Evolutionary conservation across 2,888 invertebrate species (phyloP).

Genomic region (Synanthedon myopaeformis): DNA sequence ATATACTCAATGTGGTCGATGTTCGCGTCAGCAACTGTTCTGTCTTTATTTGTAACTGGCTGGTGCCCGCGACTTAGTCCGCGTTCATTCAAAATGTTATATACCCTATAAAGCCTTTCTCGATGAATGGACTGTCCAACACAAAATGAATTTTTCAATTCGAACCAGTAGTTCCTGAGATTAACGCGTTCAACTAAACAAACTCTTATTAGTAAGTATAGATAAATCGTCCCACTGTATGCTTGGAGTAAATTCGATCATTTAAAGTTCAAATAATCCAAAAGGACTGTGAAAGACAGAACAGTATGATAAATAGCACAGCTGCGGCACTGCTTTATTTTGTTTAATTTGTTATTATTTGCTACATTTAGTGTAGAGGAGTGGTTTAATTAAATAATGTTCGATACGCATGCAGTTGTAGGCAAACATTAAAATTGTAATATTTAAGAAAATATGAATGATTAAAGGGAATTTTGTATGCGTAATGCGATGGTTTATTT

Average conservation of each 20-base stretch:
- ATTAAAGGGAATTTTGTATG: neutral
- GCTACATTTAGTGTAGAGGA: neutral
- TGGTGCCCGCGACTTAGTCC: too few relatives aligned
- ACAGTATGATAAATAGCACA: slow-evolving; percentile 36
- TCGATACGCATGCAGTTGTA: neutral
- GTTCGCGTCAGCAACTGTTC: slow-evolving; percentile 50
- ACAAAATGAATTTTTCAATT: too few relatives aligned
- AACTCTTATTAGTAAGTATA: too few relatives aligned
- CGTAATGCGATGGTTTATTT: neutral
- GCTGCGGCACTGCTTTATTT: slow-evolving; percentile 57
- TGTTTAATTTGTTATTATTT: slow-evolving; percentile 16
- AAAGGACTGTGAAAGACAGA: slow-evolving; percentile 28
- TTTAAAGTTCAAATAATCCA: too few relatives aligned
- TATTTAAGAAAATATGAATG: neutral
- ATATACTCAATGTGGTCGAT: slow-evolving; percentile 43
- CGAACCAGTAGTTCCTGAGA: too few relatives aligned
- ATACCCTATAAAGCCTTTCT: too few relatives aligned
- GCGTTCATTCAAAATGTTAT: too few relatives aligned
- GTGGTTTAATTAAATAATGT: neutral
- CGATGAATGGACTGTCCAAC: too few relatives aligned
- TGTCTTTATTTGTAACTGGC: slow-evolving; percentile 28
- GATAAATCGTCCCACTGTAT: neutral
- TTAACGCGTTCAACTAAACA: too few relatives aligned
- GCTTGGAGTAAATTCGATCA: too few relatives aligned
- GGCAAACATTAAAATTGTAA: neutral